A percentile compares a stretch with the other conserved stretches of the same genome.
Conservation (phyloP, 1,140 invertebrate genomes). For the Drosophila lacteicornis region DNA sequence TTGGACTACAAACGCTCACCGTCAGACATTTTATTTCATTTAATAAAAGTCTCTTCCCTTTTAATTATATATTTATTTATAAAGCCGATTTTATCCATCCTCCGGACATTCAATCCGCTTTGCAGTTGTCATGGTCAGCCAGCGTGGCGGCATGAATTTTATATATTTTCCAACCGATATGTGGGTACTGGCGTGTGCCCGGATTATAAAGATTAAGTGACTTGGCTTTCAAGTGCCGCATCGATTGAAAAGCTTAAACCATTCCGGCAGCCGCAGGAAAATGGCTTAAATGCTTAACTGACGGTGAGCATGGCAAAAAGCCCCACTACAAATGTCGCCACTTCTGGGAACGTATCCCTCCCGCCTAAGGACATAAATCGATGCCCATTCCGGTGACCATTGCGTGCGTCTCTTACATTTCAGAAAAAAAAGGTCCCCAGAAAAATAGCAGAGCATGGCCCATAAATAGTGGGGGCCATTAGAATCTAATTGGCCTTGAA, state of each 20-base stretch:
- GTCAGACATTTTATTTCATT: neutral
- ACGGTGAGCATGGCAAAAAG: slow-evolving; percentile 21
- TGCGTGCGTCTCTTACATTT: slow-evolving; percentile 21
- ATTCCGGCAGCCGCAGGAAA: slow-evolving; percentile 10
- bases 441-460: slow-evolving; percentile 10
- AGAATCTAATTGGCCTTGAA: slow-evolving; percentile 31
- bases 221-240: slow-evolving; percentile 7
- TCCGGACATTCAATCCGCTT: slow-evolving; percentile 17
- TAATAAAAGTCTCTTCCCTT: neutral
- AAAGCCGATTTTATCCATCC: slow-evolving; percentile 1
- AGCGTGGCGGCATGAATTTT: slow-evolving; percentile 10
- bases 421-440: neutral
- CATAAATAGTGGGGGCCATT: slow-evolving; percentile 27
- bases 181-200: slow-evolving; percentile 6
- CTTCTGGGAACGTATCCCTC: slow-evolving; percentile 2
- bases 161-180: slow-evolving; percentile 7
- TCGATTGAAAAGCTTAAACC: slow-evolving; percentile 20
- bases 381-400: slow-evolving; percentile 6
- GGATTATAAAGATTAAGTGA: slow-evolving; percentile 11
- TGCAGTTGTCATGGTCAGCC: slow-evolving; percentile 4
- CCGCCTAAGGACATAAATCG: slow-evolving; percentile 18
- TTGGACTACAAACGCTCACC: neutral
- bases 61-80: slow-evolving; percentile 10
- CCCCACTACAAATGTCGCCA: slow-evolving; percentile 8
- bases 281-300: slow-evolving; percentile 30